Evolutionary conservation across 2,113 vertebrate genomes (phyloP).

Genomic region (Phyllostomus discolor): DNA sequence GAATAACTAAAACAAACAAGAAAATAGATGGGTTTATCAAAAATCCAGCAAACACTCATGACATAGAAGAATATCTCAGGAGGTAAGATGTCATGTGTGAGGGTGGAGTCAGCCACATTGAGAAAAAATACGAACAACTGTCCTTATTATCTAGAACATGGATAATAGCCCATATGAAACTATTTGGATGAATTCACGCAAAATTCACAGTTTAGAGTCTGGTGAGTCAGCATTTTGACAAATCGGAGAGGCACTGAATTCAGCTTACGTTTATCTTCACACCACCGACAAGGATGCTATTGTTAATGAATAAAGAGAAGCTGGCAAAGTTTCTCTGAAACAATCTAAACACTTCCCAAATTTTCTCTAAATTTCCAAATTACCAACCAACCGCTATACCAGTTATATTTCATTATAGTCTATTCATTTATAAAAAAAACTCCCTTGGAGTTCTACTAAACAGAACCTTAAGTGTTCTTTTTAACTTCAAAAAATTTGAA

Average conservation of each 20-base stretch:
- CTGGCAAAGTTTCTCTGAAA: background rate
- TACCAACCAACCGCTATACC: background rate
- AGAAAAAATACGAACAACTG: background rate
- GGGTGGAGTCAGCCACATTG: background rate
- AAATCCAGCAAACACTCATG: background rate
- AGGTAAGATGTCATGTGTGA: background rate
- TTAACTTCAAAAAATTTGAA: background rate
- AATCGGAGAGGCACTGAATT: background rate
- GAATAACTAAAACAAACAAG: constrained; percentile 87
- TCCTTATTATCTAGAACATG: background rate
- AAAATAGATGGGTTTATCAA: background rate
- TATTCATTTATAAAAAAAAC: background rate
- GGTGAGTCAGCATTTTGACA: background rate
- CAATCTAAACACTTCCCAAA: background rate
- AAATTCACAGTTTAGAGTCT: background rate
- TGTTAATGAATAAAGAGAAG: background rate
- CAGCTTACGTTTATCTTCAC: background rate
- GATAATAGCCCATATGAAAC: background rate
- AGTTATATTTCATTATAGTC: background rate
- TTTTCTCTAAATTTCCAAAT: background rate
- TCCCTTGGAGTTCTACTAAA: background rate
- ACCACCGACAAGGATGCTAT: background rate
- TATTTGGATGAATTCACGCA: background rate
- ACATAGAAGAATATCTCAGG: background rate
- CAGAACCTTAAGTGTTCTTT: background rate